Conservation (phyloP, 2,797 vertebrate species). For the Myotis findleyi region DNA sequence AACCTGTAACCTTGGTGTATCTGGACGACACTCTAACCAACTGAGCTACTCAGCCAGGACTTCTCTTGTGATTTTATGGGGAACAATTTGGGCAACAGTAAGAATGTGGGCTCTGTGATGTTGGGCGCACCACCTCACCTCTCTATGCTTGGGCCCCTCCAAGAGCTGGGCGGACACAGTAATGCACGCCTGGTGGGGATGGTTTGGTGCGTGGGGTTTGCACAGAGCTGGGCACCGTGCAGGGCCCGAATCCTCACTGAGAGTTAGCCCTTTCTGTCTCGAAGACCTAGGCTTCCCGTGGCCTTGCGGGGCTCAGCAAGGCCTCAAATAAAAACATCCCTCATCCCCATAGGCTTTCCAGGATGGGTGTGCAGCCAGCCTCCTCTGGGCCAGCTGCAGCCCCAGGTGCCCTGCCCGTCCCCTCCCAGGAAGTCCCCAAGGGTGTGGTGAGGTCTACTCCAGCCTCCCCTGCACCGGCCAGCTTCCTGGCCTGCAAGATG, state of each 20-base stretch:
- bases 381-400: background rate
- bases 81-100: background rate
- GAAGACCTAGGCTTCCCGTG: background rate
- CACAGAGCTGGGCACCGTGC: background rate
- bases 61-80: background rate
- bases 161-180: background rate
- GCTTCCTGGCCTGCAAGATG: background rate
- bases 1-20: background rate
- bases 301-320: background rate
- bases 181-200: rapidly evolving
- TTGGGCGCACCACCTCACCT: background rate
- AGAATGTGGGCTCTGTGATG: background rate
- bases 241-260: background rate
- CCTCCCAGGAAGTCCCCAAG: background rate
- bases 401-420: background rate
- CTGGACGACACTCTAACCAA: background rate
- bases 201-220: background rate
- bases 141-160: background rate
- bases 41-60: background rate
- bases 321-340: background rate
- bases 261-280: background rate
- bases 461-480: background rate
- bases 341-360: background rate
- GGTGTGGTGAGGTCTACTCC: background rate
- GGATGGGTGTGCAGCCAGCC: no score